Percentiles rank a stretch among this genome's conserved stretches.
These are phyloP conservation scores for Tympanuchus pallidicinctus DNA, from an alignment of 2,113 vertebrate species.

Conservation along the genomic window DNA sequence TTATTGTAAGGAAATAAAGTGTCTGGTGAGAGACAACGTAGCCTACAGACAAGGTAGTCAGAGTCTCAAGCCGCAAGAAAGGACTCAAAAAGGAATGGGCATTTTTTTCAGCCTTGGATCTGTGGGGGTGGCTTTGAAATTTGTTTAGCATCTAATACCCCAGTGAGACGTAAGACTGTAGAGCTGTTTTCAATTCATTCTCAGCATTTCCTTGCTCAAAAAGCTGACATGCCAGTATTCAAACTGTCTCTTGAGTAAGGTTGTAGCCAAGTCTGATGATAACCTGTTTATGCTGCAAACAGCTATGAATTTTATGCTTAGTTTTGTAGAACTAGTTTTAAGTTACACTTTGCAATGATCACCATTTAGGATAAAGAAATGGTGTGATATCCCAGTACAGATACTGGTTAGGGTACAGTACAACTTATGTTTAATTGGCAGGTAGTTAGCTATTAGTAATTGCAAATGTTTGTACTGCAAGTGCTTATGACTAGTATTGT, in stretches of 20 bases:
- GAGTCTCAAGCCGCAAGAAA: neutral
- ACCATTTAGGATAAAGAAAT: neutral
- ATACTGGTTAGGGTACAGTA: neutral
- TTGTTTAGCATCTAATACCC: neutral
- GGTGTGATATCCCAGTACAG: neutral
- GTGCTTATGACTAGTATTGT: neutral
- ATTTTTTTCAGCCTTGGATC: neutral
- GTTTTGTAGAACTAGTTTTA: neutral
- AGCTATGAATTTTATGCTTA: neutral
- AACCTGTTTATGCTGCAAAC: neutral
- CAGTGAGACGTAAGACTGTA: neutral
- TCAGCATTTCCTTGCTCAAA: neutral
- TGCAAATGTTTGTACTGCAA: neutral
- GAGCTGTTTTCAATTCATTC: neutral
- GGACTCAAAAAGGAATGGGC: neutral
- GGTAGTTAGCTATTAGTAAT: slow-evolving; percentile 13
- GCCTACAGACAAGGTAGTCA: neutral
- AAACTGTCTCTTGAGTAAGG: neutral
- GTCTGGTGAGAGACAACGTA: neutral
- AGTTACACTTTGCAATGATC: neutral
- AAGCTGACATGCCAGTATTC: neutral
- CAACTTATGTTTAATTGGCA: neutral
- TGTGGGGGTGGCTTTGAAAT: neutral
- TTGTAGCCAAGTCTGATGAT: neutral
- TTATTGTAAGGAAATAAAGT: neutral